A percentile compares a stretch with the other conserved stretches of the same genome.
Conservation (phyloP, 2,797 vertebrate species). For the Anomalospiza imberbis region DNA sequence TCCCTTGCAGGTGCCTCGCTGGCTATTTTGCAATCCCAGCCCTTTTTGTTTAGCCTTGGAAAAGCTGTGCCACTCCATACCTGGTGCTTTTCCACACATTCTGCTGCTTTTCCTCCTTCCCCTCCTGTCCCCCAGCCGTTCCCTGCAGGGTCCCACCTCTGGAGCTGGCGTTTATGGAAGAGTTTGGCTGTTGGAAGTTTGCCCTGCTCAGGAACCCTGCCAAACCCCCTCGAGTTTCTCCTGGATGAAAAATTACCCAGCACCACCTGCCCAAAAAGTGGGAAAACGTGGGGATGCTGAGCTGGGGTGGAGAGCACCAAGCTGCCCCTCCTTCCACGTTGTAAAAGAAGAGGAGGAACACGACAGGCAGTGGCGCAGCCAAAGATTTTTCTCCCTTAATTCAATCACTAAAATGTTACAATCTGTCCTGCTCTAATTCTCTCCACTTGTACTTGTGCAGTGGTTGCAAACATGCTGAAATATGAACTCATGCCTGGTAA, state of each 20-base stretch:
- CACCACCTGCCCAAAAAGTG: constrained; percentile 19
- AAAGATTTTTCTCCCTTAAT: background rate
- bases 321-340: background rate
- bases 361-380: background rate
- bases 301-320: background rate
- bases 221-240: background rate
- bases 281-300: background rate
- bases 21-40: background rate
- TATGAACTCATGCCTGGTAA: constrained; percentile 22
- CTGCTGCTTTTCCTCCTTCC: background rate
- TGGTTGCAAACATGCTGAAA: constrained; percentile 29
- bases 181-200: constrained; percentile 12
- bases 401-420: background rate
- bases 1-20: background rate
- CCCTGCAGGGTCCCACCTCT: background rate
- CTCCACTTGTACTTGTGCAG: constrained; percentile 2
- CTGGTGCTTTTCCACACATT: background rate
- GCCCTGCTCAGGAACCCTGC: constrained; percentile 18
- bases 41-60: background rate
- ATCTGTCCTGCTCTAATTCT: constrained; percentile 15
- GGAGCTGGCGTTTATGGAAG: background rate
- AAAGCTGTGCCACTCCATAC: background rate
- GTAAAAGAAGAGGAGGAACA: background rate
- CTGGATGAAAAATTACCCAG: background rate
- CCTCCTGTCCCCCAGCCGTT: background rate